Conservation (phyloP, 2,888 invertebrate species). For the Cistogaster globosa region DNA sequence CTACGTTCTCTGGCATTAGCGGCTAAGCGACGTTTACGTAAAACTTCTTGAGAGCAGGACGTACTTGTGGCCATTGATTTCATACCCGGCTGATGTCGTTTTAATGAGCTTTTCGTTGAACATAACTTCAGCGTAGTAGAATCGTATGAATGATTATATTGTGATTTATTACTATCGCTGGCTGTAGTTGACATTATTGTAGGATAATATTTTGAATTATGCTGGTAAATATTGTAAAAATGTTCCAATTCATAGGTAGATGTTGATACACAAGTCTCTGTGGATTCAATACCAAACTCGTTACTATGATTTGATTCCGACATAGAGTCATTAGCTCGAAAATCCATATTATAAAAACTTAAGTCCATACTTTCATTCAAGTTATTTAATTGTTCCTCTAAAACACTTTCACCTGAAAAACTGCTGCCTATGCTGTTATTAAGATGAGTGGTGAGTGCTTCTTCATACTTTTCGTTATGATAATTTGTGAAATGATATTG, state of each 20-base stretch:
- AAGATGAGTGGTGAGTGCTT: not conserved
- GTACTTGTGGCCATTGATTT: slow-evolving; percentile 51
- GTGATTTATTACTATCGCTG: not conserved
- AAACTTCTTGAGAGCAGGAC: slow-evolving; percentile 72
- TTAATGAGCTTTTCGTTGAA: slow-evolving; percentile 74
- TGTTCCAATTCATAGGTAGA: slow-evolving; percentile 64
- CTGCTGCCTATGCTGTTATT: slow-evolving; percentile 11
- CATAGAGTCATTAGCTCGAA: slow-evolving; percentile 57
- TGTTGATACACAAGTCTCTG: slow-evolving; percentile 11
- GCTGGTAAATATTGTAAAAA: slow-evolving; percentile 66
- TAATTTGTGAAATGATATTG: slow-evolving; percentile 52
- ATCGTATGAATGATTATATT: slow-evolving; percentile 66
- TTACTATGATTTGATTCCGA: slow-evolving; percentile 65
- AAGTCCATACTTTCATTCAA: slow-evolving; percentile 51
- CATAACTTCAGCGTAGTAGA: slow-evolving; percentile 70
- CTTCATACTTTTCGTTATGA: not conserved
- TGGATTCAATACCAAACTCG: slow-evolving; percentile 54
- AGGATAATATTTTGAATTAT: slow-evolving; percentile 37
- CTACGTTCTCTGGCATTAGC: slow-evolving; percentile 90
- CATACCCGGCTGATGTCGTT: slow-evolving; percentile 54
- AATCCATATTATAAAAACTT: slow-evolving; percentile 52
- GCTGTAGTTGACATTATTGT: not conserved
- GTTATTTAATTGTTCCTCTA: slow-evolving; percentile 1
- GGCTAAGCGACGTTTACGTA: slow-evolving; percentile 86
- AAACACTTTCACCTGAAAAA: slow-evolving; percentile 31